Evolutionary conservation across 1,140 invertebrate genomes (phyloP), one percentile per base, ranked within the genome.

Genomic region (Polypedilum pembai): DNA sequence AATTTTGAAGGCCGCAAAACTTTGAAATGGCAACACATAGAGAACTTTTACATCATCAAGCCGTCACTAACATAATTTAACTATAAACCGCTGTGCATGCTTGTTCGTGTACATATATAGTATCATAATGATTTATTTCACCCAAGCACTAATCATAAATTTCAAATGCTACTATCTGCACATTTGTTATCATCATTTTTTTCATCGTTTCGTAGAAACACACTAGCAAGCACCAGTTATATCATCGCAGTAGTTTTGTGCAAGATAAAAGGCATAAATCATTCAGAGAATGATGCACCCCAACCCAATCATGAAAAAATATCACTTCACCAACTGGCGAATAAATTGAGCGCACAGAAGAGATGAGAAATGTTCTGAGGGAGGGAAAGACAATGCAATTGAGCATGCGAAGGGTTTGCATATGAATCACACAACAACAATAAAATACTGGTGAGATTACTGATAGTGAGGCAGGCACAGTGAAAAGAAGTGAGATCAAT

Each of bases 251-350:
- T 15, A 56, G 7, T 56, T 56, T 12, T 12, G 10, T 56, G 45
- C 12, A 15, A 56, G 45, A 56, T 56, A 56, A 56, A 56, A 56
- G 45, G 45, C 45, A 56, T 56, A 56, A 56, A 56, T 56, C 45
- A 56, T 56, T 56, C 4, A n/a, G 45, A 56, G 45, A 56, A 56
- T 12, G 45, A 56, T 56, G 45, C 45, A 56, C 45, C 45, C 45
- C 45, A 56, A 56, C 15, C 41, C 8, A 1, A 56, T 15, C 12
- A 56, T 15, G 45, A 56, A 56, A 56, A n/a, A 56, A 56, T 56
- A 56, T 56, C 45, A 56, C 45, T 56, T 56, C n/a, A 56, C 45
- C 45, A 56, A 56, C 45, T 56, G 45, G 45, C 45, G n/a, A 56
- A 56, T 56, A 56, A 56, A 56, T 56, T 56, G 45, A 12, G 45